Evolutionary conservation across 2,113 vertebrate genomes (phyloP), one percentile per base, ranked within the genome.

Genomic region (Antidorcas marsupialis): DNA sequence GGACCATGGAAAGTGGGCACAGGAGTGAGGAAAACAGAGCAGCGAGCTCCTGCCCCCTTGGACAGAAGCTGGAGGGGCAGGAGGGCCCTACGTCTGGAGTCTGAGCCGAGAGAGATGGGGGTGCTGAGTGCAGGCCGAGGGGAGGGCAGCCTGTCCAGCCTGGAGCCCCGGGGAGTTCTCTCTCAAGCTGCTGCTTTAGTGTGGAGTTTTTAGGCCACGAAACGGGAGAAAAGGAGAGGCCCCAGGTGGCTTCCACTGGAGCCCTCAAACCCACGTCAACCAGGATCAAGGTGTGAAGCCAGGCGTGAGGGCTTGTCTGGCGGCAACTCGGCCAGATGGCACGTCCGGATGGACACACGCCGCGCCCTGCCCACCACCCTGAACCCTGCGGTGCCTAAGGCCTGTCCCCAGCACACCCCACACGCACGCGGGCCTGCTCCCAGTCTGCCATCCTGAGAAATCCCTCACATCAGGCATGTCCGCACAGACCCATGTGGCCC

Each of bases 241-340:
- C 97, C 95, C 97, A 97, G 98, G 97, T 98, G 97, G 97, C 96
- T 93, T 89, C 92, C 93, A 95, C 98, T 89, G 62, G 96, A 97
- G 96, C 16, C 9, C 95, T 98, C 97, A 96, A 94, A 95, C 97
- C 94, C 93, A 97, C 93, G 93, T 96, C 97, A 97, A 88, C 94
- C 95, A 96, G n/a, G 92, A 98, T 97, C 92, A 98, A 98, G 98
- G 98, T 95, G 97, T 95, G 97, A 98, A 97, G 97, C 96, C 98
- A 98, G 98, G 97, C 96, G 92, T 98, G 98, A 98, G 94, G 88
- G 98, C 97, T 98, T 86, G 91, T 97, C 98, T 97, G 95, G 97
- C 97, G 71, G 93, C 97, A 97, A 89, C 97, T 98, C 95, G 92
- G 97, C 98, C 98, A 98, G 97, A 98, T 98, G 98, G 97, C 76